Base-by-base conservation (phyloP, 1,140 invertebrate species). In the Episyrphus balteatus region DNA sequence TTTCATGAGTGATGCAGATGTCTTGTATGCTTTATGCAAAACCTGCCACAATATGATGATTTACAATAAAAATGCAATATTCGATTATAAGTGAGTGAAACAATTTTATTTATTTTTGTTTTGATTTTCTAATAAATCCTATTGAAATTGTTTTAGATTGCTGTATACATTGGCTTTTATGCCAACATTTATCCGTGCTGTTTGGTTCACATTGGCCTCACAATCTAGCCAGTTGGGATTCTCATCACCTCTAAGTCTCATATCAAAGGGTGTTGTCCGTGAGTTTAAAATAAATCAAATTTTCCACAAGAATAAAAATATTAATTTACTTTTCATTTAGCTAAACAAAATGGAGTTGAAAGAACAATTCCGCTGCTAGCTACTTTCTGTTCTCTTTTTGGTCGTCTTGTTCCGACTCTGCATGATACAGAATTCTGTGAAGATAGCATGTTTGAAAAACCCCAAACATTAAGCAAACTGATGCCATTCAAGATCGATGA, bases 161-260 rank as follows among this genome's bases (percentile, higher is more conserved):
- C 68, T 95, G 1, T 90, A 91, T 61, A 86, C 86, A 56, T 69
- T 95, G 45, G 87, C 91, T 0, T 87, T 92, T 54, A 91, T 86
- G 51, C 81, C 84, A 2, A 70, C 75, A 19, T 92, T 94, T 59
- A 72, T 95, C n/a, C 77, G 82, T 14, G 75, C 80, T 21, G 61
- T 95, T 5, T 95, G 90, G 89, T 71, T 73, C 15, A 72, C 72
- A 5, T 71, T 86, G 68, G 73, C 58, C 57, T 50, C 71, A 50
- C 61, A 70, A 51, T 56, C 71, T 65, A 70, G 69, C 44, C 54
- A 71, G 64, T 50, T 67, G 52, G 66, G 61, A 3, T 66, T 68
- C 38, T 62, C 58, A 11, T 62, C 62, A 10, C 65, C 65, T 2
- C 51, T 68, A 2, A 59, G 50, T 15, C 54, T 69, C 0, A 61